These are phyloP conservation scores for Aphyosemion australe DNA, from an alignment of 2,113 vertebrate genomes.

Conservation along the genomic window DNA sequence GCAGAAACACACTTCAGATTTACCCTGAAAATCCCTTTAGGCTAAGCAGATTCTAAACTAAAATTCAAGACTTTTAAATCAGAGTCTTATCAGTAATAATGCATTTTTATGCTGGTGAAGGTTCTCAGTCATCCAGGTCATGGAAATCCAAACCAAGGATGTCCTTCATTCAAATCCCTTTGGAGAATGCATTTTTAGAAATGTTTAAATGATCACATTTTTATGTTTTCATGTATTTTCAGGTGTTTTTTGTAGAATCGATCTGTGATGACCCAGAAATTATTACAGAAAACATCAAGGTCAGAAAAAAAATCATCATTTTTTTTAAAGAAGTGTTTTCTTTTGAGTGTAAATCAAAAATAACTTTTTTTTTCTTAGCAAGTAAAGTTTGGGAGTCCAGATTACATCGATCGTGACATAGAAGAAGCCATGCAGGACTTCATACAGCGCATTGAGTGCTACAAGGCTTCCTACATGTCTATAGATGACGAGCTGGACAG, in stretches of 20 bases:
- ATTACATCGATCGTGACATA: constrained; percentile 83
- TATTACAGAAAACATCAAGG: constrained; percentile 88
- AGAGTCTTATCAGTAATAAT: no score
- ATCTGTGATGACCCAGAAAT: constrained; percentile 88
- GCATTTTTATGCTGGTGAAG: no score
- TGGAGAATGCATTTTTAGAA: no score
- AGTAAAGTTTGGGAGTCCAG: constrained; percentile 90
- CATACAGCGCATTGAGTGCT: constrained; percentile 86
- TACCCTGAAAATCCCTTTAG: no score
- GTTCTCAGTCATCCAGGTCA: no score
- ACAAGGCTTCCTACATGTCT: constrained; percentile 81
- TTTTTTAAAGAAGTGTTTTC: neutral
- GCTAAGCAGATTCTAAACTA: no score
- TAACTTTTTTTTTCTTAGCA: constrained; percentile 71
- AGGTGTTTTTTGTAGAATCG: constrained; percentile 92
- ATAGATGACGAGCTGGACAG: constrained; percentile 87
- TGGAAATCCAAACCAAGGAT: no score
- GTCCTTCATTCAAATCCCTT: no score
- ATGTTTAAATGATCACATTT: no score
- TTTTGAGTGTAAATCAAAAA: neutral
- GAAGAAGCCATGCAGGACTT: constrained; percentile 88
- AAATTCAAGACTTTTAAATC: no score
- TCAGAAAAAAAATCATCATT: constrained; percentile 49
- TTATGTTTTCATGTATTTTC: neutral
- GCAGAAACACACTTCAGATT: no score